Evolutionary conservation across 2,113 vertebrate species (phyloP).

Genomic region (Dolichotis patagonum): DNA sequence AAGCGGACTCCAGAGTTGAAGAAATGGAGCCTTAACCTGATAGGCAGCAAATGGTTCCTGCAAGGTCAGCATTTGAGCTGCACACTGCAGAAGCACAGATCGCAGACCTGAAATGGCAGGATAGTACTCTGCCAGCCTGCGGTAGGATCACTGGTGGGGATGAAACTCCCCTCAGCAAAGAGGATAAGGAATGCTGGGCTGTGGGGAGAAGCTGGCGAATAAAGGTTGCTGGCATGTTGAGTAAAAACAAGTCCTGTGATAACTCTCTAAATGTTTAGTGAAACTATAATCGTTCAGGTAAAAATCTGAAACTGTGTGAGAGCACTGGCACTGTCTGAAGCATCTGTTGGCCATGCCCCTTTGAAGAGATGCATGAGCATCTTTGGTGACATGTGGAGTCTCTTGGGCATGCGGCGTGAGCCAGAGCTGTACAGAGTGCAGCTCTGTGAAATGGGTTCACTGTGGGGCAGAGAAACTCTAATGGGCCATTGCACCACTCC

Average conservation of each 20-base stretch:
- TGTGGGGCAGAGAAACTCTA: neutral
- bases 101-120: neutral
- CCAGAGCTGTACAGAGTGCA: fast-evolving
- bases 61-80: neutral
- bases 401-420: neutral
- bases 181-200: neutral
- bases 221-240: neutral
- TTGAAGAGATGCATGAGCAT: neutral
- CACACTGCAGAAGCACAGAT: neutral
- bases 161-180: fast-evolving
- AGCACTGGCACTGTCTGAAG: neutral
- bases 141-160: too few species aligned
- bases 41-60: neutral
- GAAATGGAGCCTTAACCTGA: fast-evolving
- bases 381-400: neutral
- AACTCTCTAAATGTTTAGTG: neutral
- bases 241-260: neutral
- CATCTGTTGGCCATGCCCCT: neutral
- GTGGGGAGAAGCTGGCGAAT: neutral
- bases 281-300: neutral
- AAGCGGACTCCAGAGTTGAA: neutral
- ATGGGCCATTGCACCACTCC: neutral
- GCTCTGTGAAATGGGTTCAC: neutral
- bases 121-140: neutral
- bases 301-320: neutral